Percentiles rank a stretch among this genome's conserved stretches.
phyloP scores from a whole-genome alignment of 2,888 invertebrate genomes.

The Scaptomyza caliginosa region DNA sequence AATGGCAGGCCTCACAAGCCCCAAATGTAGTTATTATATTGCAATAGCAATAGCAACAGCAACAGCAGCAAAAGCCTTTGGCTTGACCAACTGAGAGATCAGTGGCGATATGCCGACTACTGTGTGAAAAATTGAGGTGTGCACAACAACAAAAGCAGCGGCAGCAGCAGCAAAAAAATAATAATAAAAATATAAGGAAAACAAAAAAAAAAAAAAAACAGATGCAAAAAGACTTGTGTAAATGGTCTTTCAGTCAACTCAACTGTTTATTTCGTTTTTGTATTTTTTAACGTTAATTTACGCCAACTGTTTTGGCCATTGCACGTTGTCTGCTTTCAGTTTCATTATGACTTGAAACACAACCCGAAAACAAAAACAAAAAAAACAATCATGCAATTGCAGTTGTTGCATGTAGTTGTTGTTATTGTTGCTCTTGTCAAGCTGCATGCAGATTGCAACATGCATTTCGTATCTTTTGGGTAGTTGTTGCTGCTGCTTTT shows the following conservation, averaged over 20 bases:
- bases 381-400: slow-evolving; percentile 71
- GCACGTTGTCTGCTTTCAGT: slow-evolving; percentile 66
- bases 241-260: slow-evolving; percentile 30
- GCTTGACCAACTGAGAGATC: slow-evolving; percentile 29
- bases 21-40: slow-evolving; percentile 40
- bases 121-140: slow-evolving; percentile 45
- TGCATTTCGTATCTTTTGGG: slow-evolving; percentile 61
- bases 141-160: slow-evolving; percentile 27
- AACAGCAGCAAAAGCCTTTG: slow-evolving; percentile 15
- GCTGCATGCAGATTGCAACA: slow-evolving; percentile 64
- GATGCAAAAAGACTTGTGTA: slow-evolving; percentile 32
- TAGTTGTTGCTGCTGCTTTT: slow-evolving; percentile 27
- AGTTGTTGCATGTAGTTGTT: slow-evolving; percentile 10
- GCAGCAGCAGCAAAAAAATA: too few relatives aligned
- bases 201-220: slow-evolving; percentile 5
- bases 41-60: background rate
- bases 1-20: slow-evolving; percentile 3
- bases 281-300: slow-evolving; percentile 70
- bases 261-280: background rate
- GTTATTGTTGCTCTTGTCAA: slow-evolving; percentile 26
- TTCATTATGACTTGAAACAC: slow-evolving; percentile 66
- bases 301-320: slow-evolving; percentile 65
- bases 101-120: slow-evolving; percentile 46
- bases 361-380: too few relatives aligned
- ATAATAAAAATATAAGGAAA: slow-evolving; percentile 14